phyloP scores from a whole-genome alignment of 2,113 vertebrate genomes.

The Myrmecophaga tridactyla region DNA sequence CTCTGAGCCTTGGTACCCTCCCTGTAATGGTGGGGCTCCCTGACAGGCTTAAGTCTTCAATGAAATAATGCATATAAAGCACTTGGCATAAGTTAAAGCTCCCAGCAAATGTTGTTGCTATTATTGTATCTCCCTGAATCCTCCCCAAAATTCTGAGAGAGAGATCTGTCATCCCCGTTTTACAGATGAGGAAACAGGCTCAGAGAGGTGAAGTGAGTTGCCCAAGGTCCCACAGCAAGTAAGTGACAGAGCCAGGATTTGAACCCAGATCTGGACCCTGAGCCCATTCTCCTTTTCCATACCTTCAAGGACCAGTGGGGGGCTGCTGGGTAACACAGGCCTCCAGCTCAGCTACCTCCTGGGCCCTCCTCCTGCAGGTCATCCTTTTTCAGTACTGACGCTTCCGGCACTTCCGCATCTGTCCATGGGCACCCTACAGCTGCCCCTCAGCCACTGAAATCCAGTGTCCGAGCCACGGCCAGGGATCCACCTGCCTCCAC shows the following conservation, averaged over 20 bases:
- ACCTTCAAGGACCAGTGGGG: background rate
- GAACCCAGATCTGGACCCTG: background rate
- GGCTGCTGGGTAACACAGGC: background rate
- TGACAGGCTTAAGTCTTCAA: background rate
- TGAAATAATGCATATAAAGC: background rate
- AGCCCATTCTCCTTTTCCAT: background rate
- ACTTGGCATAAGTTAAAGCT: background rate
- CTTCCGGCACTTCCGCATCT: conserved; percentile 87
- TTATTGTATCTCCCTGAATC: background rate
- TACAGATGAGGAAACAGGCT: conserved; percentile 54
- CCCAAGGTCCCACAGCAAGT: conserved; percentile 14
- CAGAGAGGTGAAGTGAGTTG: conserved; percentile 44
- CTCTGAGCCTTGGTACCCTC: background rate
- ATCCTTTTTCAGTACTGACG: conserved; percentile 96
- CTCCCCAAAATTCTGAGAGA: background rate
- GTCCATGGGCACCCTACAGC: conserved; percentile 87
- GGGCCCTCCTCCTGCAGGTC: conserved; percentile 85
- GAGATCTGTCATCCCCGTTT: background rate
- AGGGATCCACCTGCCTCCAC: conserved; percentile 61
- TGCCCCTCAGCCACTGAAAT: conserved; percentile 90
- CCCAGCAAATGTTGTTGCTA: background rate
- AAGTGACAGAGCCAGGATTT: background rate
- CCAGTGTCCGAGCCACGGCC: conserved; percentile 54
- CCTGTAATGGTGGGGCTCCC: background rate
- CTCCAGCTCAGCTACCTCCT: conserved; percentile 30